A percentile compares a stretch with the other conserved stretches of the same genome.
phyloP scores from a whole-genome alignment of 2,797 vertebrate species.

The Sparus aurata region DNA sequence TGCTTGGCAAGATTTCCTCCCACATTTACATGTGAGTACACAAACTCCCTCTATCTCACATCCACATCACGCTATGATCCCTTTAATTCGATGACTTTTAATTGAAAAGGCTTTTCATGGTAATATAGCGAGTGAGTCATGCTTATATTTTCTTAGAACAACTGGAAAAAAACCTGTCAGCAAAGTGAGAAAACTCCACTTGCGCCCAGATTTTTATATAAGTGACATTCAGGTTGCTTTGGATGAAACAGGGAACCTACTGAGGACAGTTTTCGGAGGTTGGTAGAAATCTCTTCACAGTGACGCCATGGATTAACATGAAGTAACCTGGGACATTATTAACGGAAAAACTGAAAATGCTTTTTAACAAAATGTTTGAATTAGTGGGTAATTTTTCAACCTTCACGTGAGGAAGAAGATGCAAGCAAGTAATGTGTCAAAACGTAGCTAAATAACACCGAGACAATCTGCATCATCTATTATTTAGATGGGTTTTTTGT shows the following conservation, averaged over 20 bases:
- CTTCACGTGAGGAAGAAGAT: neutral
- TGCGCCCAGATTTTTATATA: neutral
- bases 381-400: neutral
- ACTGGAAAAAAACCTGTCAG: neutral
- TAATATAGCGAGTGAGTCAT: neutral
- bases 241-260: neutral
- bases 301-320: neutral
- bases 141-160: neutral
- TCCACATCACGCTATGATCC: constrained; percentile 26
- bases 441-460: neutral
- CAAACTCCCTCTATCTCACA: neutral
- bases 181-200: neutral
- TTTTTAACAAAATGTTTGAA: neutral
- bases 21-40: neutral
- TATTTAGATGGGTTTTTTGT: neutral
- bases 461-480: neutral
- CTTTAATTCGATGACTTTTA: neutral
- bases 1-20: constrained; percentile 1
- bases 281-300: neutral
- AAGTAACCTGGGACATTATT: neutral
- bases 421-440: neutral
- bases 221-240: neutral
- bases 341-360: neutral
- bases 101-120: neutral
- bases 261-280: neutral